Evolutionary conservation across 2,888 invertebrate species (phyloP), one percentile per base, ranked within the genome.

Genomic region (Drosophila lutescens): DNA sequence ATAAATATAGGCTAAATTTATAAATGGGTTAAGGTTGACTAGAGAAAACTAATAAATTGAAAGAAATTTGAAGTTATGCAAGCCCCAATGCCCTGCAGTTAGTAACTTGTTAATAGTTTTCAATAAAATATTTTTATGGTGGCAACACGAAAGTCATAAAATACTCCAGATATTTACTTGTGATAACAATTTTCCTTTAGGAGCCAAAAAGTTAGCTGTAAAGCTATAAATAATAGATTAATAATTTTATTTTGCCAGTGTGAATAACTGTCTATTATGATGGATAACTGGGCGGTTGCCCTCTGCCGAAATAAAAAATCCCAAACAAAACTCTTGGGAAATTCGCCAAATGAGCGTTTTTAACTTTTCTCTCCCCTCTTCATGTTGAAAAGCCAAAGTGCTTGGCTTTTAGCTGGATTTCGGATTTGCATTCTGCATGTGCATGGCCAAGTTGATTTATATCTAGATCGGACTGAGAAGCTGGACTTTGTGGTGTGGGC

Each of bases 371-470:
- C 34, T 15, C 36, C 32, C 20, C 56, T 36, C 38, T 51, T 47
- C 26, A 59, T 46, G 54, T 51, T 46, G 38, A 17, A 17, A 13
- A 17, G 30, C 49, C 41, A 34, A 12, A 12, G 50, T 49, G 46
- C 41, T 63, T 17, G 17, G 47, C 23, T 57, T 13, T 62, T 5
- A 58, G 58, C 47, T 58, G 58, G 32, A 47, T 61, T 65, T 65
- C 8, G 57, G 44, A 46, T 63, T 51, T 60, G 57, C 49, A 57
- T 56, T 46, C 61, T 62, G 77, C 53, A 71, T 70, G 63, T 77
- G 75, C 77, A 72, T 47, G 70, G 51, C 71, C 78, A 79, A 68
- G 78, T 72, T 83, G 83, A 83, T 83, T 84, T 82, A 79, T 84
- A 83, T 80, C 83, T 69, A 54, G 76, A 69, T 69, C 56, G 62